These are phyloP conservation scores for Bungarus multicinctus DNA, from an alignment of 2,113 vertebrate genomes.

Conservation along the genomic window DNA sequence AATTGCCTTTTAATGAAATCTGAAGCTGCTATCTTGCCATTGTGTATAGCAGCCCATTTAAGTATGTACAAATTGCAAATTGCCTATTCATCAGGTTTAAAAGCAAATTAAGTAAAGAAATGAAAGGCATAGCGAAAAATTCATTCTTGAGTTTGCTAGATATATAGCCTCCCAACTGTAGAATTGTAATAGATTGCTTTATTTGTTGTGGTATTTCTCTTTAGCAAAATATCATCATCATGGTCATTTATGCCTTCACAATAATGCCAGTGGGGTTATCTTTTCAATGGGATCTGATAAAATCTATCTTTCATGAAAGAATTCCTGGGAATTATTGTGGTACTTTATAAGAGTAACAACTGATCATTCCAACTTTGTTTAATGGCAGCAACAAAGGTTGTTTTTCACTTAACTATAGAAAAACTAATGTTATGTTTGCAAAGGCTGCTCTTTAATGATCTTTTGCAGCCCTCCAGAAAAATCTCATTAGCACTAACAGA, in stretches of 20 bases:
- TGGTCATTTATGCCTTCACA: conserved; percentile 6
- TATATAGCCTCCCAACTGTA: not conserved
- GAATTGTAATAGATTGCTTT: not conserved
- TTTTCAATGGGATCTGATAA: not conserved
- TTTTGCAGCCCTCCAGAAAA: conserved; percentile 57
- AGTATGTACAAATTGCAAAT: conserved; percentile 17
- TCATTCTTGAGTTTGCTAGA: not conserved
- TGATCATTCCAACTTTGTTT: conserved; percentile 37
- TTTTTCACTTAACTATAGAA: conserved; percentile 47
- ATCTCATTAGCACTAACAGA: conserved; percentile 62
- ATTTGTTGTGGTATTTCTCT: not conserved
- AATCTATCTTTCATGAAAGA: not conserved
- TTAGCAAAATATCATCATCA: not conserved
- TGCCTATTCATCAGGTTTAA: conserved; percentile 14
- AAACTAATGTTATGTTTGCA: conserved; percentile 65
- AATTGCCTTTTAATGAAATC: conserved; percentile 24
- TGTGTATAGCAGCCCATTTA: not conserved
- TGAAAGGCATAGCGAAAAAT: not conserved
- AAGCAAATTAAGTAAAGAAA: not conserved
- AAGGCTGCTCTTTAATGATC: conserved; percentile 62
- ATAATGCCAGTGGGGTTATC: not conserved
- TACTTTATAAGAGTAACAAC: conserved; percentile 36
- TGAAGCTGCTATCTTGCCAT: not conserved
- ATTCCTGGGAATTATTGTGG: not conserved
- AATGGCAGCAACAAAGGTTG: conserved; percentile 39